Base-by-base conservation (phyloP, 2,113 vertebrate species). In the Rhagologus leucostigma region DNA sequence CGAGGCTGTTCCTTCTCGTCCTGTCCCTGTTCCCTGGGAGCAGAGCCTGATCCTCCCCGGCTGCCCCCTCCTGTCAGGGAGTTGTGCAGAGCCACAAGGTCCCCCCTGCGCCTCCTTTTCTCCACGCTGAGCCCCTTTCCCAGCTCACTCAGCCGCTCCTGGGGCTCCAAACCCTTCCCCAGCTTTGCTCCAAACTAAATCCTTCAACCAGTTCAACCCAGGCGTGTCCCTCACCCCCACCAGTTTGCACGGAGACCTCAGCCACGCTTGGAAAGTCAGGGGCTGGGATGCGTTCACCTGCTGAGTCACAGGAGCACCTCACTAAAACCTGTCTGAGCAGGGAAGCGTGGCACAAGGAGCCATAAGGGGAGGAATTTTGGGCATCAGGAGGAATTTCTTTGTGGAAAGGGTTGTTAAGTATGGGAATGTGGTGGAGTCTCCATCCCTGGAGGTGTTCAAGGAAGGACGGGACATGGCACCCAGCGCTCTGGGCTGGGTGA, bases 181-280 rank as follows among this genome's bases (percentile, higher is more conserved):
- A 22, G 23, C 47, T 78, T 42, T 17, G 7, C 20, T 60, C 32
- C 37, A 30, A 26, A 23, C 1, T 3, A 44, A 35, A n/a, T 2
- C 11, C 35, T 26, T 42, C 17, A 29, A 13, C 11, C 19, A 3
- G 11, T 33, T n/a, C 39, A 12, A 19, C 6, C 30, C 4, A 22
- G n/a, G 21, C 3, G 3, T 12, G 35, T 46, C 39, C 39, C 39
- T 57, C 15, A 5, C 12, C 19, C 42, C 6, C 8, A 0, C 13
- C 6, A 6, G 27, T 50, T 57, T 24, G 42, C 2, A 8, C 11
- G 0, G 63, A 9, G 32, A 3, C 10, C 4, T 7, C 37, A 6
- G 64, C 8, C 41, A 1, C 16, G 0, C 7, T 3, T 4, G 63
- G 37, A 4, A 15, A 11, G 23, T 1, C 20, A 0, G 1, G 2